A percentile compares a stretch with the other conserved stretches of the same genome.
These are phyloP conservation scores for Notiomystis cincta DNA, from an alignment of 2,113 vertebrate species.

Conservation along the genomic window DNA sequence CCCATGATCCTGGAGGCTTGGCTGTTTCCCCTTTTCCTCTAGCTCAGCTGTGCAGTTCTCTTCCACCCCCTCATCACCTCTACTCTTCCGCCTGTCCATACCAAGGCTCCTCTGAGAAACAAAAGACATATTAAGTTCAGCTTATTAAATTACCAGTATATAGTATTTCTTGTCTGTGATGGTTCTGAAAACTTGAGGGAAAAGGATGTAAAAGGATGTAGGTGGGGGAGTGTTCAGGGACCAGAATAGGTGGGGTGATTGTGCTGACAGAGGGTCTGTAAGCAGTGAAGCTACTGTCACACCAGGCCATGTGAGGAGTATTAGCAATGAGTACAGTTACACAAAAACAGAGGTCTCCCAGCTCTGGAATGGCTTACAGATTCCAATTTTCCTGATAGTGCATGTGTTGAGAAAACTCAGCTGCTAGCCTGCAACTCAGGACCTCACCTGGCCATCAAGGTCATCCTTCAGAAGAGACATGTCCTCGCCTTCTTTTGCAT, in stretches of 20 bases:
- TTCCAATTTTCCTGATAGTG: background rate
- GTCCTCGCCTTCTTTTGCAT: constrained; percentile 68
- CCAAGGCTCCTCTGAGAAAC: constrained; percentile 5
- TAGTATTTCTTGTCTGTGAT: background rate
- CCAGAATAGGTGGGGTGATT: background rate
- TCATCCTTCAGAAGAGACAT: constrained; percentile 53
- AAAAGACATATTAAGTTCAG: background rate
- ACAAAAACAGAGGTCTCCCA: background rate
- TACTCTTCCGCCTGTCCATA: constrained; percentile 13
- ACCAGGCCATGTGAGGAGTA: background rate
- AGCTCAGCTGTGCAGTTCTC: background rate
- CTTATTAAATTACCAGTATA: background rate
- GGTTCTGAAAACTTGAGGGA: background rate
- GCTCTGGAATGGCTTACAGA: background rate
- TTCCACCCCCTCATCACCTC: constrained; percentile 2
- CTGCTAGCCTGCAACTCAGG: background rate
- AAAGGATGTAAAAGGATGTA: background rate
- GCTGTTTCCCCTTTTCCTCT: constrained; percentile 41
- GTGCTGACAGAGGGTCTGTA: background rate
- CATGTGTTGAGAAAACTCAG: background rate
- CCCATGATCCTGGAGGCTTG: background rate
- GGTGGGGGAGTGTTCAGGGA: background rate
- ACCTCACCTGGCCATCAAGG: constrained; percentile 59
- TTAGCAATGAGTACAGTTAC: background rate
- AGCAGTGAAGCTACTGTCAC: background rate